A percentile compares a stretch with the other conserved stretches of the same genome.
Evolutionary conservation across 2,113 vertebrate genomes (phyloP).

Genomic region (Xiphophorus couchianus): DNA sequence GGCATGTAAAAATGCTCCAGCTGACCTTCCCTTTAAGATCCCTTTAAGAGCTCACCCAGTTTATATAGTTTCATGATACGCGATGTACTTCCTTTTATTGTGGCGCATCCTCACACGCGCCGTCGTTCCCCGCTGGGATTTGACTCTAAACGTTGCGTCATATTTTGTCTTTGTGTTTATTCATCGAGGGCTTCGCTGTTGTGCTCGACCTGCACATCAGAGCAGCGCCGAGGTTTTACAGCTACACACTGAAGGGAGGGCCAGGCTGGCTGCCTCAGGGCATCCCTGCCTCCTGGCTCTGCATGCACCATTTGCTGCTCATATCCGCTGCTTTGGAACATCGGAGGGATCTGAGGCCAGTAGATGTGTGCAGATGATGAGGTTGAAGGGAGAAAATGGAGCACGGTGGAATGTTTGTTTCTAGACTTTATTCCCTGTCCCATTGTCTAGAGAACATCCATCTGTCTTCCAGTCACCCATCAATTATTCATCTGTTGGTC

Average conservation of each 20-base stretch:
- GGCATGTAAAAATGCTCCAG: constrained; percentile 8
- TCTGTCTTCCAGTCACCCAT: neutral
- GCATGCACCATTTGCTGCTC: constrained; percentile 51
- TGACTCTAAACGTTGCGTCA: constrained; percentile 19
- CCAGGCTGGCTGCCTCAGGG: constrained; percentile 44
- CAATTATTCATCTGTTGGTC: no score
- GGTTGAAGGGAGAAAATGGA: no score
- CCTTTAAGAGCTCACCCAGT: constrained; percentile 19
- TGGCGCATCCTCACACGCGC: constrained; percentile 28
- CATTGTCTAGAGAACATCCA: neutral
- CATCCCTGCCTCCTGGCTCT: constrained; percentile 59
- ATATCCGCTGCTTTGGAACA: constrained; percentile 16
- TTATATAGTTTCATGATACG: constrained; percentile 28
- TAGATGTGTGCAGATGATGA: neutral
- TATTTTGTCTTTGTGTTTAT: constrained; percentile 13
- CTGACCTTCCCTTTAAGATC: constrained; percentile 39
- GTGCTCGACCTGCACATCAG: constrained; percentile 48
- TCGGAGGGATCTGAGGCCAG: neutral
- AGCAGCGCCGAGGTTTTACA: constrained; percentile 23
- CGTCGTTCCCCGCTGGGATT: constrained; percentile 26
- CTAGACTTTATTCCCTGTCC: no score
- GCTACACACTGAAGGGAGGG: constrained; percentile 13
- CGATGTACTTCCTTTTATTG: constrained; percentile 61
- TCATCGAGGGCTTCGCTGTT: constrained; percentile 36
- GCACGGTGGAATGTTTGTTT: no score